Percentiles rank a stretch among this genome's conserved stretches.
Evolutionary conservation across 2,113 vertebrate genomes (phyloP).

Genomic region (Telmatochromis brachygnathus): DNA sequence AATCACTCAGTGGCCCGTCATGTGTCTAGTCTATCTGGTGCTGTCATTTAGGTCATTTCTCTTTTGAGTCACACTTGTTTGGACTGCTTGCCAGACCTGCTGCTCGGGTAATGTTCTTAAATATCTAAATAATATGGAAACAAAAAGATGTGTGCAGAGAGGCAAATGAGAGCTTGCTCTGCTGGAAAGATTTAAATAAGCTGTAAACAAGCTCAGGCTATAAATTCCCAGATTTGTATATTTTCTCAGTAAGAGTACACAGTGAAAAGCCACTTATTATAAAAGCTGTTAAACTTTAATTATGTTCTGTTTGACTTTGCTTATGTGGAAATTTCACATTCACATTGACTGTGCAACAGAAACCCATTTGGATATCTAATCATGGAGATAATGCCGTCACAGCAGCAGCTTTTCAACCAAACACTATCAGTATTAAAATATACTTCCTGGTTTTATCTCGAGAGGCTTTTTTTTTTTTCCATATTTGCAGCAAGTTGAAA

Average conservation of each 20-base stretch:
- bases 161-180: not conserved
- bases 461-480: not conserved
- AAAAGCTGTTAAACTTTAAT: not conserved
- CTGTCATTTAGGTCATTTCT: not conserved
- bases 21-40: not conserved
- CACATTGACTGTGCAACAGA: not conserved
- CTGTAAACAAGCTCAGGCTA: not conserved
- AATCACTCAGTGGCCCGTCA: not conserved
- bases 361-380: not conserved
- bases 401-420: not conserved
- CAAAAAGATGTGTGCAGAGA: not conserved
- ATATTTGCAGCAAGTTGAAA: not conserved
- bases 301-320: not conserved
- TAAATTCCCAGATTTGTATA: not conserved
- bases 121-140: not conserved
- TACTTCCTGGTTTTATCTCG: not conserved
- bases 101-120: not conserved
- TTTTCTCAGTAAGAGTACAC: not conserved
- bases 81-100: not conserved
- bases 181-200: not conserved
- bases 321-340: not conserved
- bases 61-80: not conserved
- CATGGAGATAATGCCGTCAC: accelerated
- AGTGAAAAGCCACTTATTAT: not conserved
- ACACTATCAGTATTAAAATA: not conserved